These are phyloP conservation scores for Rhinoraja longicauda DNA, from an alignment of 2,797 vertebrate genomes.

Conservation along the genomic window DNA sequence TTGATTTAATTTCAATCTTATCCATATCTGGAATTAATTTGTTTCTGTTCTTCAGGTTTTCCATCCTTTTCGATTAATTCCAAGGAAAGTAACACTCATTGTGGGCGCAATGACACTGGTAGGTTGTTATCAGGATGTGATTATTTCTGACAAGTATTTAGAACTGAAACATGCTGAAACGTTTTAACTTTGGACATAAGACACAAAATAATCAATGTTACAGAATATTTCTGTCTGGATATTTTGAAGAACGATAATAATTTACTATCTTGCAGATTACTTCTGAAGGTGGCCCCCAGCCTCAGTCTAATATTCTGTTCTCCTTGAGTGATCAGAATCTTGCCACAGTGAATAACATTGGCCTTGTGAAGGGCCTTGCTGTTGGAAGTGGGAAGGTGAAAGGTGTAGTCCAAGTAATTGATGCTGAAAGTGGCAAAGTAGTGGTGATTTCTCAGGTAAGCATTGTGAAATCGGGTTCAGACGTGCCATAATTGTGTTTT, in stretches of 20 bases:
- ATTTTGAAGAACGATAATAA: background rate
- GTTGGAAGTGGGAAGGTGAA: slow-evolving; percentile 75
- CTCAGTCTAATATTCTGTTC: slow-evolving; percentile 89
- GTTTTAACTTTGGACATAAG: background rate
- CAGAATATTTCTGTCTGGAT: background rate
- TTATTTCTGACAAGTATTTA: background rate
- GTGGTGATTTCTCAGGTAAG: slow-evolving; percentile 78
- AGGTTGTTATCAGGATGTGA: slow-evolving; percentile 33
- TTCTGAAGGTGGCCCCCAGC: slow-evolving; percentile 90
- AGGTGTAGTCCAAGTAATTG: slow-evolving; percentile 80
- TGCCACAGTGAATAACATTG: slow-evolving; percentile 64
- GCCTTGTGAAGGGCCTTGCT: slow-evolving; percentile 67
- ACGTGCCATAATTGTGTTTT: background rate
- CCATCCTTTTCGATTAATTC: slow-evolving; percentile 81
- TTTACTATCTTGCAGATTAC: slow-evolving; percentile 65
- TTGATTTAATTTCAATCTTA: background rate
- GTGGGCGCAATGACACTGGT: slow-evolving; percentile 89
- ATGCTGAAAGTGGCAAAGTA: slow-evolving; percentile 81
- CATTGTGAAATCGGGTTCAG: background rate
- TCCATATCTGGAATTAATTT: background rate
- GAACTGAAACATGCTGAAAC: background rate
- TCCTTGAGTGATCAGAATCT: slow-evolving; percentile 64
- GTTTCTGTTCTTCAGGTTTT: slow-evolving; percentile 69
- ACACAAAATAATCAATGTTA: background rate
- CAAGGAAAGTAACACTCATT: slow-evolving; percentile 80